A percentile compares a stretch with the other conserved stretches of the same genome.
These are phyloP conservation scores for Bujurquina vittata DNA, from an alignment of 2,113 vertebrate genomes.

Conservation along the genomic window DNA sequence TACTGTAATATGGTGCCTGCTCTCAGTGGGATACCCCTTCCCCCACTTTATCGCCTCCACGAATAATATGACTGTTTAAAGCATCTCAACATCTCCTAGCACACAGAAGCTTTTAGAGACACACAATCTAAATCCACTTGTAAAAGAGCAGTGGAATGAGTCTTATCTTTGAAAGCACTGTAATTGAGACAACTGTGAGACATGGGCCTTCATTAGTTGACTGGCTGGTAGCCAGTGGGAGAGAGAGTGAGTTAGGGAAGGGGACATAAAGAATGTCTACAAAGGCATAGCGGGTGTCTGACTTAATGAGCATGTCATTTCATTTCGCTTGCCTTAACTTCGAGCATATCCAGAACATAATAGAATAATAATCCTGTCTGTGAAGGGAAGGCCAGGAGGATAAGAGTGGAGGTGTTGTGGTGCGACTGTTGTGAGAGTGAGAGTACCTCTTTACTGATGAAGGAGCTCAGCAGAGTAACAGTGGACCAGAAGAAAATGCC, in stretches of 20 bases:
- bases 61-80: constrained; percentile 37
- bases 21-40: constrained; percentile 14
- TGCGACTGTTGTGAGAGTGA: neutral
- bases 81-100: neutral
- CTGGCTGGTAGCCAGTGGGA: constrained; percentile 49
- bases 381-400: constrained; percentile 8
- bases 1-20: constrained; percentile 9
- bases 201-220: constrained; percentile 65
- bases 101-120: constrained; percentile 33
- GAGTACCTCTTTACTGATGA: constrained; percentile 92
- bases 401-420: neutral
- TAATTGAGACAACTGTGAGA: constrained; percentile 60
- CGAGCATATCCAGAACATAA: constrained; percentile 61
- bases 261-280: constrained; percentile 41
- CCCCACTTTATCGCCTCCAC: neutral
- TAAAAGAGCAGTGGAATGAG: constrained; percentile 44
- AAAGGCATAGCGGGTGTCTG: constrained; percentile 46
- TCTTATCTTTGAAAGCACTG: constrained; percentile 52
- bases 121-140: constrained; percentile 50
- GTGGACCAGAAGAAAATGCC: constrained; percentile 99
- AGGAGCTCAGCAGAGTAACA: constrained; percentile 94
- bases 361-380: constrained; percentile 45
- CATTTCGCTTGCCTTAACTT: constrained; percentile 49
- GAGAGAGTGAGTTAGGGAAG: neutral
- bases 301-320: constrained; percentile 68